Percentiles rank a stretch among this genome's conserved stretches.
These are phyloP conservation scores for Mormyrops attenuatus DNA, from an alignment of 2,797 vertebrate genomes.

Conservation along the genomic window DNA sequence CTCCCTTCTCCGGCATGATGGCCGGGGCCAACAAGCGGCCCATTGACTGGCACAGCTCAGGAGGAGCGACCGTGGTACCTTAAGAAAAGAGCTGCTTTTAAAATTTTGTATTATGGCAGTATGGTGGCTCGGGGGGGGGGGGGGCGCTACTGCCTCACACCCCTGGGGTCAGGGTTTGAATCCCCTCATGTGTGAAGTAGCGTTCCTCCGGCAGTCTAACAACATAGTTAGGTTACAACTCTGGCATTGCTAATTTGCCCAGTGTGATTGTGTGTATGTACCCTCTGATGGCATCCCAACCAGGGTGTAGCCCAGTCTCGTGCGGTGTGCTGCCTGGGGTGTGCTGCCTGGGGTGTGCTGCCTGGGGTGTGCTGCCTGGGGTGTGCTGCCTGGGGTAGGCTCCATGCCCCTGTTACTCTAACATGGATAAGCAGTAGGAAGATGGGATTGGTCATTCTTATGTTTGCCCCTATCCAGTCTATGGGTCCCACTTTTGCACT, in stretches of 20 bases:
- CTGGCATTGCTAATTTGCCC: background rate
- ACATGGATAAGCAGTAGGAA: background rate
- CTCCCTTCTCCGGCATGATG: slow-evolving; percentile 69
- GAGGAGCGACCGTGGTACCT: slow-evolving; percentile 60
- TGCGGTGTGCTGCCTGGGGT: background rate
- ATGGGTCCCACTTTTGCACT: background rate
- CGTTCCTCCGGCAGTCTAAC: background rate
- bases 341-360: too few relatives aligned
- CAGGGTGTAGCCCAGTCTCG: background rate
- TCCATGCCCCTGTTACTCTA: background rate
- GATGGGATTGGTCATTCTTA: background rate
- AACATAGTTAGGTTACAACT: background rate
- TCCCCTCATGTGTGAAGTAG: background rate
- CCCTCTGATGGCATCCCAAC: background rate
- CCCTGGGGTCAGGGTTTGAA: background rate
- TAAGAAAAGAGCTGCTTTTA: slow-evolving; percentile 61
- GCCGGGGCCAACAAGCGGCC: slow-evolving; percentile 67
- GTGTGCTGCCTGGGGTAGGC: background rate
- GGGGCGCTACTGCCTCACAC: too few relatives aligned
- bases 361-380: too few relatives aligned
- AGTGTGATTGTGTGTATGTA: background rate
- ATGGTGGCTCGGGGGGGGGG: background rate
- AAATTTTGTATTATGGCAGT: background rate
- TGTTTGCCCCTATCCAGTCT: background rate
- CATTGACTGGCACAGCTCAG: slow-evolving; percentile 55